phyloP scores from a whole-genome alignment of 2,888 invertebrate genomes.

The Torymus texanus region DNA sequence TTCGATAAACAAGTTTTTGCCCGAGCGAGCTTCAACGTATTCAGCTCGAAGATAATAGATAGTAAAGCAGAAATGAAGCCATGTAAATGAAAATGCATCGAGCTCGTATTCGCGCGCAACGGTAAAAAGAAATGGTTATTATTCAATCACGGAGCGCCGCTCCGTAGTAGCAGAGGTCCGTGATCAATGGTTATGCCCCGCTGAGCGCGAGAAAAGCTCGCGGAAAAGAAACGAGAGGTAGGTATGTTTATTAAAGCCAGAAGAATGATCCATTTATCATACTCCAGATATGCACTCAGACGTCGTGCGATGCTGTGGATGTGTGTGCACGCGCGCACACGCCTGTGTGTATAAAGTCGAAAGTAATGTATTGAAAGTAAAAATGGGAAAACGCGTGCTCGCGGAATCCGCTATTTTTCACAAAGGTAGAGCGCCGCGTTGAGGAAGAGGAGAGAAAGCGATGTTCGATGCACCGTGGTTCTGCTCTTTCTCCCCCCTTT shows the following conservation, averaged over 20 bases:
- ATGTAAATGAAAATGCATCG: slow-evolving; percentile 39
- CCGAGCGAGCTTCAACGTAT: no score
- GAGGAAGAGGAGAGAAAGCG: no score
- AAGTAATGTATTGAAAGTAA: slow-evolving; percentile 30
- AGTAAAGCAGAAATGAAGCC: background rate
- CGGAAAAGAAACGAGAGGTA: background rate
- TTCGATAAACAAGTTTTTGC: no score
- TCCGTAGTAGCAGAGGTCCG: background rate
- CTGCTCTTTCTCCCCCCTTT: background rate
- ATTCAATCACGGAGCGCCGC: slow-evolving; percentile 27
- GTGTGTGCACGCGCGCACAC: no score
- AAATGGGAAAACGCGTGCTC: background rate
- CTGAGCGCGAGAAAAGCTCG: background rate
- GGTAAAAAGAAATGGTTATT: slow-evolving; percentile 33
- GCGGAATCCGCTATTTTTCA: slow-evolving; percentile 21
- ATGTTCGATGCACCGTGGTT: no score
- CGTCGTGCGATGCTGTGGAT: background rate
- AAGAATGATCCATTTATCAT: slow-evolving; percentile 44
- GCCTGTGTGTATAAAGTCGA: background rate
- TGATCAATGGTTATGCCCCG: slow-evolving; percentile 33
- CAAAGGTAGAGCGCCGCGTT: background rate
- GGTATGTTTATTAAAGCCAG: slow-evolving; percentile 38
- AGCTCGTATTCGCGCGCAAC: background rate
- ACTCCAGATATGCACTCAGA: slow-evolving; percentile 17
- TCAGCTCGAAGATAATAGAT: background rate